Evolutionary conservation across 2,113 vertebrate genomes (phyloP).

Genomic region (Axis porcinus): DNA sequence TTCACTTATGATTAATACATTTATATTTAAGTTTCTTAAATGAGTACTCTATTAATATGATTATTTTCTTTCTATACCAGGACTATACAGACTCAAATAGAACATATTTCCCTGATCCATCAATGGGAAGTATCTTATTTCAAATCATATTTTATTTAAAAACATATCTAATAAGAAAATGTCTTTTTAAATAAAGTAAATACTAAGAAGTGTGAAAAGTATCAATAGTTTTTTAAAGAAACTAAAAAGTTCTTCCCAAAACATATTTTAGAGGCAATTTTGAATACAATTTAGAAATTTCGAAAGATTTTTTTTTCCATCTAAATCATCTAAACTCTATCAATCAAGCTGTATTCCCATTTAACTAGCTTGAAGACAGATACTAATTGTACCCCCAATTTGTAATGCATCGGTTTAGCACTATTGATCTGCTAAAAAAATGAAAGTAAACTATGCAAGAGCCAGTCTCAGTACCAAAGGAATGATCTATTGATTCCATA

Average conservation of each 20-base stretch:
- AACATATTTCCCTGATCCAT: not conserved
- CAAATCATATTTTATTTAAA: conserved; percentile 34
- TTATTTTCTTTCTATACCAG: not conserved
- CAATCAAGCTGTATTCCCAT: conserved; percentile 66
- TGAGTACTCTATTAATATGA: not conserved
- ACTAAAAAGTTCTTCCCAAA: conserved; percentile 4
- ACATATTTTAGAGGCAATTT: not conserved
- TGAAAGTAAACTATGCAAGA: conserved; percentile 86
- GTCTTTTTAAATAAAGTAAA: not conserved
- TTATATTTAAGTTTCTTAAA: not conserved
- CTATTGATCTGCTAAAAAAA: conserved; percentile 87
- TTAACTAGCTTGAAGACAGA: conserved; percentile 80
- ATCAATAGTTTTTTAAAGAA: not conserved
- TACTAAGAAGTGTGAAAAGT: not conserved
- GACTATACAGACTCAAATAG: not conserved
- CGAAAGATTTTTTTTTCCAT: not conserved
- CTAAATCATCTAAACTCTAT: conserved; percentile 12
- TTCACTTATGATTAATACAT: not conserved
- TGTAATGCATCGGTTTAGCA: conserved; percentile 85
- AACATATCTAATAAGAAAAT: not conserved
- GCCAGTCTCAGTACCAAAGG: conserved; percentile 88
- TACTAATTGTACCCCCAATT: conserved; percentile 90
- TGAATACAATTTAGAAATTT: not conserved
- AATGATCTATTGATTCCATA: conserved; percentile 94
- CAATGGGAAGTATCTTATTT: not conserved